Conservation (phyloP, 2,888 invertebrate species). For the Ephialtes manifestator region DNA sequence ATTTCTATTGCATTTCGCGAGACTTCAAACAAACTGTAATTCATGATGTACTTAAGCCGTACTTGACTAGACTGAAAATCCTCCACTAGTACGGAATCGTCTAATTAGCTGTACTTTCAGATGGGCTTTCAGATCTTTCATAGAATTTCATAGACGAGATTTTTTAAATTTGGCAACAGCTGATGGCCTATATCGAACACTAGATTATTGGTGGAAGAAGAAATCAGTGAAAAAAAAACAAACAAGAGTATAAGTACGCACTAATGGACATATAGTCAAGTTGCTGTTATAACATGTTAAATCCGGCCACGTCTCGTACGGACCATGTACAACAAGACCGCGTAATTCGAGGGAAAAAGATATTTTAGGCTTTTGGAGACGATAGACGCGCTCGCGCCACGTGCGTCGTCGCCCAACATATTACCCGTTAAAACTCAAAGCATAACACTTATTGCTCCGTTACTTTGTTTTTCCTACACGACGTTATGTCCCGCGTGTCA, state of each 20-base stretch:
- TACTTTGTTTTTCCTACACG: constrained; percentile 47
- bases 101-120: too few species aligned
- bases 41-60: too few species aligned
- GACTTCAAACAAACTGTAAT: too few species aligned
- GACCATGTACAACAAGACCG: not conserved
- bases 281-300: constrained; percentile 14
- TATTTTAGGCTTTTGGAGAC: constrained; percentile 73
- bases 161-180: too few species aligned
- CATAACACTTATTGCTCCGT: not conserved
- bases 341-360: constrained; percentile 60
- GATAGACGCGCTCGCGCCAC: constrained; percentile 23
- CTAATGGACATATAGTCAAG: constrained; percentile 23
- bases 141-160: too few species aligned
- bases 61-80: too few species aligned
- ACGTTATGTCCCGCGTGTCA: constrained; percentile 32
- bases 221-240: not conserved
- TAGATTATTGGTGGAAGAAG: not conserved
- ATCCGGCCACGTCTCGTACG: not conserved
- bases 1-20: too few species aligned
- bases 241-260: not conserved
- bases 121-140: too few species aligned
- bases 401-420: constrained; percentile 58
- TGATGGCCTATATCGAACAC: not conserved
- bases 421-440: constrained; percentile 73
- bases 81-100: too few species aligned